Evolutionary conservation across 2,888 invertebrate species (phyloP).

Genomic region (Tenthredo mesomela): DNA sequence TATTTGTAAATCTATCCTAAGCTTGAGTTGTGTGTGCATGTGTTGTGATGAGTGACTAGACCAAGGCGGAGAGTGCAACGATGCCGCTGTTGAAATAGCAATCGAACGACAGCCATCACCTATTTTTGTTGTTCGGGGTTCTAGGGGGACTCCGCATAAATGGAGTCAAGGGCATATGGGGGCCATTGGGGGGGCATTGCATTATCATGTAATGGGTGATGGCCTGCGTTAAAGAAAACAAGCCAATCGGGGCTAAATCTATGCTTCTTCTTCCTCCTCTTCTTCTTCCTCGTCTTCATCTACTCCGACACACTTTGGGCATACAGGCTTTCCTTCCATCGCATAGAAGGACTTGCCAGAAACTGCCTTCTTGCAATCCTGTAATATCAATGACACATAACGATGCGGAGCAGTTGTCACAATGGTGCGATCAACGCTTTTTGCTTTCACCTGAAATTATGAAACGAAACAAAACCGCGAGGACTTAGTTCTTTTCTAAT

Average conservation of each 20-base stretch:
- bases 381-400: slow-evolving; percentile 62
- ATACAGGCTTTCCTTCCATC: slow-evolving; percentile 97
- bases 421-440: background rate
- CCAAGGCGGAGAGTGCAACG: slow-evolving; percentile 53
- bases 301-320: slow-evolving; percentile 95
- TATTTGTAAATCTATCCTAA: slow-evolving; percentile 43
- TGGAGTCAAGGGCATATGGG: slow-evolving; percentile 68
- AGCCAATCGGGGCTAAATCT: slow-evolving; percentile 22
- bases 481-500: slow-evolving; percentile 10
- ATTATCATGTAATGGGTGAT: slow-evolving; percentile 41
- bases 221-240: slow-evolving; percentile 32
- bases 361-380: slow-evolving; percentile 97
- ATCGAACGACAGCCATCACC: slow-evolving; percentile 44
- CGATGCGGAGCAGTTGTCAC: background rate
- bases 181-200: slow-evolving; percentile 54
- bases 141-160: slow-evolving; percentile 65
- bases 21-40: slow-evolving; percentile 50
- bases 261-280: slow-evolving; percentile 71
- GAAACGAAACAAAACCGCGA: background rate
- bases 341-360: slow-evolving; percentile 98
- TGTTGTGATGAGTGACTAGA: slow-evolving; percentile 52
- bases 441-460: slow-evolving; percentile 31
- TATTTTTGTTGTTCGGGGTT: slow-evolving; percentile 15
- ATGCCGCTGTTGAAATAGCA: slow-evolving; percentile 29
- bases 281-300: slow-evolving; percentile 89